A percentile compares a stretch with the other conserved stretches of the same genome.
Evolutionary conservation across 2,888 invertebrate species (phyloP).

Genomic region (Scotopteryx bipunctaria): DNA sequence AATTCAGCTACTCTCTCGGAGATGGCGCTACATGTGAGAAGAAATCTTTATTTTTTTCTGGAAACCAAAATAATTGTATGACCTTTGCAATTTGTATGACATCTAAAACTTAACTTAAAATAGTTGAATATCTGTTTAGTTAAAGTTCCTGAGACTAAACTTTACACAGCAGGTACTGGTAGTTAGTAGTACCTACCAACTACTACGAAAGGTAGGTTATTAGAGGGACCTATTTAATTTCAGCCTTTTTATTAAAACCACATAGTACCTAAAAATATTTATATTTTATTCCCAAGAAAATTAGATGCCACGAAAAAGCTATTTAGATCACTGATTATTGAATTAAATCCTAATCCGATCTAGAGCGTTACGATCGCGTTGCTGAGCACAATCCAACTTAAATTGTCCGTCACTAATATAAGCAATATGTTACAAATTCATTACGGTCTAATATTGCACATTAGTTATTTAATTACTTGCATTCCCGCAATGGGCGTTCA

Average conservation of each 20-base stretch:
- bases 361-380: constrained; percentile 25
- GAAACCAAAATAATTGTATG: too few relatives aligned
- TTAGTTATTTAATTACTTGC: constrained; percentile 53
- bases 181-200: too few relatives aligned
- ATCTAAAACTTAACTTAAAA: too few relatives aligned
- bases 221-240: too few relatives aligned
- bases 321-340: not conserved
- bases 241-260: too few relatives aligned
- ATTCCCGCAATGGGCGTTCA: constrained; percentile 55
- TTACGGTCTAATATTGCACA: constrained; percentile 44
- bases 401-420: constrained; percentile 27
- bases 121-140: too few relatives aligned
- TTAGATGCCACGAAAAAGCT: not conserved
- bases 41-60: too few relatives aligned
- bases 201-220: too few relatives aligned
- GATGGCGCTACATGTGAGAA: constrained; percentile 46
- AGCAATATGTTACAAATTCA: constrained; percentile 37
- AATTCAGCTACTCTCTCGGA: constrained; percentile 50
- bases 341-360: constrained; percentile 19
- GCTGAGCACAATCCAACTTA: constrained; percentile 23
- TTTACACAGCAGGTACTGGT: too few relatives aligned
- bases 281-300: not conserved
- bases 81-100: too few relatives aligned
- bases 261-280: too few relatives aligned
- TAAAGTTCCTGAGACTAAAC: too few relatives aligned